A percentile compares a stretch with the other conserved stretches of the same genome.
phyloP scores from a whole-genome alignment of 2,113 vertebrate genomes.

The Sylvilagus bachmani region DNA sequence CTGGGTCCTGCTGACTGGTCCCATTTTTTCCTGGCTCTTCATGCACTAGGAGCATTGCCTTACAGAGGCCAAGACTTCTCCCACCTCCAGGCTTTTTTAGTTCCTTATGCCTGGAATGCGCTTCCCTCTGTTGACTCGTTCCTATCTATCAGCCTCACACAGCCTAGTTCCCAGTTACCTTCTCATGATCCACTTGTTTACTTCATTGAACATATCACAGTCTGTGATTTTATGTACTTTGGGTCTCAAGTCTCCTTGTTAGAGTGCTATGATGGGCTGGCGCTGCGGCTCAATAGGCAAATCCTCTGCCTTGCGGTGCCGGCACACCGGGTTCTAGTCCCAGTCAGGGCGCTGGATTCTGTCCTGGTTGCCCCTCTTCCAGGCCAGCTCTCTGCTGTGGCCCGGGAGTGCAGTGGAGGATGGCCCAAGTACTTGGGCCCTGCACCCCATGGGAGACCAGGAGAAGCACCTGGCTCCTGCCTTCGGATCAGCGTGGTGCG shows the following conservation, averaged over 20 bases:
- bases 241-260: neutral
- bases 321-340: too few relatives aligned
- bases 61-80: neutral
- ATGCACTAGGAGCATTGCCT: neutral
- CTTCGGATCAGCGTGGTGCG: too few relatives aligned
- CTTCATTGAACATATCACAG: constrained; percentile 10
- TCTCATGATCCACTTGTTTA: constrained; percentile 8
- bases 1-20: neutral
- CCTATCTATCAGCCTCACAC: neutral
- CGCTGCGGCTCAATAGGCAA: too few relatives aligned
- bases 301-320: too few relatives aligned
- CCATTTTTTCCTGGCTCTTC: neutral
- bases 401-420: too few relatives aligned
- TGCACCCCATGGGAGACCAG: too few relatives aligned
- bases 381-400: too few relatives aligned
- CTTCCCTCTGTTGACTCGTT: neutral
- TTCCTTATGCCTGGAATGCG: constrained; percentile 27
- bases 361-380: too few relatives aligned
- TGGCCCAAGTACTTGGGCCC: too few relatives aligned
- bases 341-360: too few relatives aligned
- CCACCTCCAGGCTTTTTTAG: constrained; percentile 26
- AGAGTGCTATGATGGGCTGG: neutral
- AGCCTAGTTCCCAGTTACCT: neutral
- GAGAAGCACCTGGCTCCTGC: too few relatives aligned
- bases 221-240: neutral